A percentile compares a stretch with the other conserved stretches of the same genome.
These are phyloP conservation scores for Argynnis bischoffii DNA, from an alignment of 2,888 invertebrate genomes.

Conservation along the genomic window DNA sequence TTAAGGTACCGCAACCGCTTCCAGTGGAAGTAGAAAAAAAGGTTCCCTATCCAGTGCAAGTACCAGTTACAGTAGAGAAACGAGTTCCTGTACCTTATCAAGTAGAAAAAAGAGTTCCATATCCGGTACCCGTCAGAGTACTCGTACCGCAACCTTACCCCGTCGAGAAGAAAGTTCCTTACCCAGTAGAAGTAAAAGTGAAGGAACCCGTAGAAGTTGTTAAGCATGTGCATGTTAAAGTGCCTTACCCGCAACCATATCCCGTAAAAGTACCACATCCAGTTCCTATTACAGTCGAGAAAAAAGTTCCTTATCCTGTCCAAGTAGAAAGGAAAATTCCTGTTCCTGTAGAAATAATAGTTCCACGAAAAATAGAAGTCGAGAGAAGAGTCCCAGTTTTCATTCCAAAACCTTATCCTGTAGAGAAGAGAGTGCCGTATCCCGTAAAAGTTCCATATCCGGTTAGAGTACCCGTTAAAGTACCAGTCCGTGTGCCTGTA, in stretches of 20 bases:
- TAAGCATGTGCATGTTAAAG: conserved; percentile 68
- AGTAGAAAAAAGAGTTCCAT: conserved; percentile 67
- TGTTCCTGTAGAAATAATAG: conserved; percentile 64
- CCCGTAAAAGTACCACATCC: conserved; percentile 80
- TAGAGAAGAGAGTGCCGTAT: conserved; percentile 67
- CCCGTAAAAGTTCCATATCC: conserved; percentile 61
- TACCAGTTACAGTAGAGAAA: conserved; percentile 56
- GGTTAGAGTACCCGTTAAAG: conserved; percentile 54
- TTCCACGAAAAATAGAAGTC: conserved; percentile 52
- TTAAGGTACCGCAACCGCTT: conserved; percentile 70
- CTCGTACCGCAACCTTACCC: conserved; percentile 75
- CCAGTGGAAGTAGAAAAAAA: conserved; percentile 67
- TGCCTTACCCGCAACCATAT: conserved; percentile 74
- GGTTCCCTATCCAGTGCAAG: conserved; percentile 71
- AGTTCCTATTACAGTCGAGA: conserved; percentile 75
- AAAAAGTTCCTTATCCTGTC: conserved; percentile 70
- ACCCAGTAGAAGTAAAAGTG: conserved; percentile 74
- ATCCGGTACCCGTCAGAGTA: conserved; percentile 61
- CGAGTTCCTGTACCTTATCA: conserved; percentile 60
- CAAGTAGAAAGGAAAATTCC: conserved; percentile 76
- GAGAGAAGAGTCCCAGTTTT: conserved; percentile 66
- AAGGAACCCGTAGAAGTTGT: conserved; percentile 70
- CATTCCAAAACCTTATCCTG: conserved; percentile 55
- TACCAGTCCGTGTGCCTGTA: conserved; percentile 60
- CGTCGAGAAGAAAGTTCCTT: conserved; percentile 81